Evolutionary conservation across 1,140 invertebrate genomes (phyloP).

Genomic region (Mamestra configurata): DNA sequence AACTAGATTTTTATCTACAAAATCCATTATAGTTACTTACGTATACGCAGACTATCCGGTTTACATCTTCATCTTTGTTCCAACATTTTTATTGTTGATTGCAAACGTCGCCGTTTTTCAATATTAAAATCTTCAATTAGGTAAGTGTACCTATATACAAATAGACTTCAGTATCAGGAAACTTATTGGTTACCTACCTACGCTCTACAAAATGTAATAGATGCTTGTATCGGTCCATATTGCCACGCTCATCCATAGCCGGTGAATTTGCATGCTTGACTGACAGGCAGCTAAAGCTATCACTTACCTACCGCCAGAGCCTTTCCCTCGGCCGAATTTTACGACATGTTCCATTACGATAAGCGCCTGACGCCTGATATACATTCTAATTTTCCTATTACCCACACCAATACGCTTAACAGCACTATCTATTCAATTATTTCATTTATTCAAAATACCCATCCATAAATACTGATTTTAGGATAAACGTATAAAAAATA

Average conservation of each 20-base stretch:
- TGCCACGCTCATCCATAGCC: background rate
- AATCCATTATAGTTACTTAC: background rate
- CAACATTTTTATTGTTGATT: no score
- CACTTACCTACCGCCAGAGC: background rate
- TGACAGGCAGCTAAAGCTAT: background rate
- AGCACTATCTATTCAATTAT: background rate
- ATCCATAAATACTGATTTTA: background rate
- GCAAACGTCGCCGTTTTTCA: no score
- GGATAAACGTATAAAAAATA: background rate
- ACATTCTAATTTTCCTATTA: background rate
- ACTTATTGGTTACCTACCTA: no score
- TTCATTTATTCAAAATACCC: background rate
- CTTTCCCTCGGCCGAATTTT: background rate
- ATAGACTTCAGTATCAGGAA: no score
- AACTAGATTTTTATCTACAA: constrained; percentile 17
- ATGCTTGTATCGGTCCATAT: background rate
- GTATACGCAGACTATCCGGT: no score
- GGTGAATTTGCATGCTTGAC: background rate
- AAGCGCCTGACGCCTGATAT: background rate
- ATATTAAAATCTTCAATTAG: no score
- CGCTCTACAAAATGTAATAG: no score
- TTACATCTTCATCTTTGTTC: no score
- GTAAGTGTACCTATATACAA: no score
- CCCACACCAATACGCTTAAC: background rate
- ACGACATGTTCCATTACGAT: constrained; percentile 35